These are phyloP conservation scores for Novumbra hubbsi DNA, from an alignment of 2,797 vertebrate species.

Conservation along the genomic window DNA sequence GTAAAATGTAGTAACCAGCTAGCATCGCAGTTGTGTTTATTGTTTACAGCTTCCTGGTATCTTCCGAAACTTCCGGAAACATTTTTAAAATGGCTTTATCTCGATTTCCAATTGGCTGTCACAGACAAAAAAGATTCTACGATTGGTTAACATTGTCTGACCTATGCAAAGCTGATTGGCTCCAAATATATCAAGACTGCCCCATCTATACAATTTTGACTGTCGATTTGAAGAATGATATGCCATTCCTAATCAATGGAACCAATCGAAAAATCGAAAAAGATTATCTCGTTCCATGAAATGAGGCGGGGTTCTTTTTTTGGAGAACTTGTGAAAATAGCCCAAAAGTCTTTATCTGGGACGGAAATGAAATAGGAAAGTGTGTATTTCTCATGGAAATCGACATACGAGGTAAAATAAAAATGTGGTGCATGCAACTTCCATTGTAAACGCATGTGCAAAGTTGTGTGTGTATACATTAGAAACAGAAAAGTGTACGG, in stretches of 20 bases:
- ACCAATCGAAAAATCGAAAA: slow-evolving; percentile 31
- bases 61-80: slow-evolving; percentile 74
- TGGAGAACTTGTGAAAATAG: background rate
- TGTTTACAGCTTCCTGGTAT: slow-evolving; percentile 76
- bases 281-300: slow-evolving; percentile 28
- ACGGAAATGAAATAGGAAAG: background rate
- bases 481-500: background rate
- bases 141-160: slow-evolving; percentile 46
- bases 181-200: background rate
- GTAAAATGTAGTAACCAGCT: slow-evolving; percentile 44
- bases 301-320: slow-evolving; percentile 50
- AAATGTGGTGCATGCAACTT: background rate
- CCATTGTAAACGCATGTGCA: background rate
- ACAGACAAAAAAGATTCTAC: background rate
- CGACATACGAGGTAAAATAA: slow-evolving; percentile 4
- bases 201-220: background rate
- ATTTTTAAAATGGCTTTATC: slow-evolving; percentile 70
- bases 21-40: slow-evolving; percentile 64
- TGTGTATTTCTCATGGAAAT: background rate
- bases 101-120: slow-evolving; percentile 61
- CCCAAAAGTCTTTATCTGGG: background rate
- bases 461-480: background rate
- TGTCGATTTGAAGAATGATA: slow-evolving; percentile 23
- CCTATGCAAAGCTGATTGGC: slow-evolving; percentile 41
- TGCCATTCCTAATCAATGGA: slow-evolving; percentile 31